Evolutionary conservation across 1,140 invertebrate species (phyloP), one percentile per base, ranked within the genome.

Genomic region (Andricus grossulariae): DNA sequence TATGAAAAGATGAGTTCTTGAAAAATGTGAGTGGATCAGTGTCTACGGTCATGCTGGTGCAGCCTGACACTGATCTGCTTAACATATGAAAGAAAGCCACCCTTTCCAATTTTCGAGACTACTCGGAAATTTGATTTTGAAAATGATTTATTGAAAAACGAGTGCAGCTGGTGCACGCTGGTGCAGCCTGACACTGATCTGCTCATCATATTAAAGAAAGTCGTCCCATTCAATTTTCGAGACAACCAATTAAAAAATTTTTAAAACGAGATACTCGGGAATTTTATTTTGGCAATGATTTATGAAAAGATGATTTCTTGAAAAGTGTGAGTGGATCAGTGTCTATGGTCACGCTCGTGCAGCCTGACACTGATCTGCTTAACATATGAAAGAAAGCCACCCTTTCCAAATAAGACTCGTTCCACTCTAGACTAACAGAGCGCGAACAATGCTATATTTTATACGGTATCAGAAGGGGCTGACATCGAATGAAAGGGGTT

Each of bases 381-480:
- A 89, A 88, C 88, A 89, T 89, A 89, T 88, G 87, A 89, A 89
- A 89, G 87, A 87, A 84, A 79, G 60, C 39, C 60, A 66, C 60
- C 60, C 60, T 66, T 32, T 66, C 87, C 87, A 88, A 87, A 88
- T 88, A 88, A n/a, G 83, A 88, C 86, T 88, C 87, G 83, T 88
- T 84, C 87, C 84, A 87, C 86, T 88, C 80, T 77, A 77, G 76
- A 76, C 85, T 87, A 88, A 88, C 83, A 88, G 83, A 87, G 86
- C 84, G 87, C 87, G 87, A 88, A 88, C 87, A 88, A 87, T 88
- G 83, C 87, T 84, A 88, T 88, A 88, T 88, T 87, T 88, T 88
- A 88, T 88, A 86, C 79, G 86, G 81, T 88, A 88, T 88, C 87
- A 83, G 80, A 49, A 86, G 83, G 85, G 84, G 78, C 72, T 79